Evolutionary conservation across 2,113 vertebrate species (phyloP).

Genomic region (Mormoops blainvillei): DNA sequence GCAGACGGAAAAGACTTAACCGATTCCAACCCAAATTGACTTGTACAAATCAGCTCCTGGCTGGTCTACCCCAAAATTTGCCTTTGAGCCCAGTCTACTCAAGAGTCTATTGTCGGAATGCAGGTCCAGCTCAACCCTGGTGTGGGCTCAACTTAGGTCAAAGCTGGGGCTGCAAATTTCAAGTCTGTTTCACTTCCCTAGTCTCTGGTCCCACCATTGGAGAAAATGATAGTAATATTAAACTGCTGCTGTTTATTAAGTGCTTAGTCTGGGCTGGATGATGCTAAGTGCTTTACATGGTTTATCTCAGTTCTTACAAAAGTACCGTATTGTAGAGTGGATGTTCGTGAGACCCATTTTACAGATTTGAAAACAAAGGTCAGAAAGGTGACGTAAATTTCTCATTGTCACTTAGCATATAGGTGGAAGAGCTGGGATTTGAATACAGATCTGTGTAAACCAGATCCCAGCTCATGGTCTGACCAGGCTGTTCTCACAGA

Average conservation of each 20-base stretch:
- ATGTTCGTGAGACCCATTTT: background rate
- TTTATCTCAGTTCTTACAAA: background rate
- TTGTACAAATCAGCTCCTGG: background rate
- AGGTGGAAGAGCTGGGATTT: background rate
- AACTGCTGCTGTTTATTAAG: background rate
- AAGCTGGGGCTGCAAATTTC: background rate
- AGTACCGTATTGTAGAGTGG: background rate
- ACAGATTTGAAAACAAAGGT: background rate
- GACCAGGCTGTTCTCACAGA: background rate
- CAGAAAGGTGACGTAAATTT: background rate
- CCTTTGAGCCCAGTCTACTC: background rate
- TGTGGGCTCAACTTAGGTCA: background rate
- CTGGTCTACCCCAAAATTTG: background rate
- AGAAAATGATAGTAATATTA: background rate
- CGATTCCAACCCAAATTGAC: background rate
- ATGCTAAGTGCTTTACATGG: background rate
- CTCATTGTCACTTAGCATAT: background rate
- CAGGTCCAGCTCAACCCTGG: background rate
- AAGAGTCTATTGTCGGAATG: background rate
- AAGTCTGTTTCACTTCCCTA: background rate
- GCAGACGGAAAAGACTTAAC: background rate
- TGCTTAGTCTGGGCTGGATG: background rate
- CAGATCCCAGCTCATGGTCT: background rate
- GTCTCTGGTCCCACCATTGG: background rate
- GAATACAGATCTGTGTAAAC: background rate